Percentiles rank a stretch among this genome's conserved stretches.
Conservation (phyloP, 2,113 vertebrate genomes). For the Calonectris borealis region DNA sequence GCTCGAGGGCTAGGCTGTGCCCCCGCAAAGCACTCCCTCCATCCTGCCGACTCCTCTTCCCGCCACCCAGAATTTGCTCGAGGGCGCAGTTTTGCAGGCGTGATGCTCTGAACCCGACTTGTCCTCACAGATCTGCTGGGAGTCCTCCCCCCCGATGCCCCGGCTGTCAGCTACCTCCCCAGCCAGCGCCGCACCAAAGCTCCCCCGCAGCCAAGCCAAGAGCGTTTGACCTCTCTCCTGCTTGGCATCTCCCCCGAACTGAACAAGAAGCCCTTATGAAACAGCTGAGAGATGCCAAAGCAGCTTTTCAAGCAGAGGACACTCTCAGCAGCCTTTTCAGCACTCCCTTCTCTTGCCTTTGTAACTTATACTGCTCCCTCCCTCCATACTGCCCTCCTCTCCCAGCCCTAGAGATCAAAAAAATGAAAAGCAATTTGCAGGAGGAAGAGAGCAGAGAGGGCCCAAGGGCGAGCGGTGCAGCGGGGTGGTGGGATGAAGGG, state of each 20-base stretch:
- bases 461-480: background rate
- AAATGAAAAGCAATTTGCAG: background rate
- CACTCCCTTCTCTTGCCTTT: background rate
- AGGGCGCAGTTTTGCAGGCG: background rate
- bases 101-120: background rate
- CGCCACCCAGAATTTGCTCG: background rate
- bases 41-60: background rate
- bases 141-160: background rate
- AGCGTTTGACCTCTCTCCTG: background rate
- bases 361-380: background rate
- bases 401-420: background rate
- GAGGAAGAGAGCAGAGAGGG: conserved; percentile 49
- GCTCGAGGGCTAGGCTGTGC: background rate
- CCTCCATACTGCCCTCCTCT: background rate
- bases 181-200: background rate
- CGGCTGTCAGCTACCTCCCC: background rate
- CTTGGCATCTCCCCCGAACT: background rate
- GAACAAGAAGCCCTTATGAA: conserved; percentile 18
- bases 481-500: conserved; percentile 44
- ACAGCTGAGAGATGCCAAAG: conserved; percentile 21
- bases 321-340: background rate
- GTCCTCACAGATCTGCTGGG: background rate
- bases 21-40: background rate
- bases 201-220: rapidly evolving
- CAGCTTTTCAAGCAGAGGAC: background rate